phyloP scores from a whole-genome alignment of 2,888 invertebrate species.

The Tipula helvola region DNA sequence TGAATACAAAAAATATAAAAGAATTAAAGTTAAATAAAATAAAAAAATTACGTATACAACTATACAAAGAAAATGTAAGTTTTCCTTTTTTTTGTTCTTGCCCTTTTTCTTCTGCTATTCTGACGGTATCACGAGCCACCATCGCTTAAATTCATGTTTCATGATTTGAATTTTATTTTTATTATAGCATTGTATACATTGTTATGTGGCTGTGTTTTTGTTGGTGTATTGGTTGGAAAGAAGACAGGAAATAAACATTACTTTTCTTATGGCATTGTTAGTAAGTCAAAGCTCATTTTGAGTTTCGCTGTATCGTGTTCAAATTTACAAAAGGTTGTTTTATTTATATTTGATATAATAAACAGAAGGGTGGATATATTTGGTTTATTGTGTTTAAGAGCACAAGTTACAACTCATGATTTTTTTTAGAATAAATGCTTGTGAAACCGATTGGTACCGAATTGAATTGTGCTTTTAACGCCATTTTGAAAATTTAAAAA shows the following conservation, averaged over 20 bases:
- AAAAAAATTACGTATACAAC: neutral
- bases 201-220: neutral
- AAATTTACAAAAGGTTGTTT: neutral
- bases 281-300: neutral
- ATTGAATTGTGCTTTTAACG: too few relatives aligned
- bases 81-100: neutral
- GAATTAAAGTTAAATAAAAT: neutral
- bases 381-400: too few relatives aligned
- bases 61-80: neutral
- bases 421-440: too few relatives aligned
- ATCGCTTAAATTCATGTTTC: neutral
- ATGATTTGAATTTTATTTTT: neutral
- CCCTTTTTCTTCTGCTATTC: neutral
- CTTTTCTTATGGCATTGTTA: neutral
- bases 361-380: too few relatives aligned
- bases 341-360: neutral
- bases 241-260: neutral
- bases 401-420: too few relatives aligned
- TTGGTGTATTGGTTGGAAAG: neutral
- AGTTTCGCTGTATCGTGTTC: neutral
- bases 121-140: neutral
- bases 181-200: neutral
- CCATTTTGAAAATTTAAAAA: too few relatives aligned
- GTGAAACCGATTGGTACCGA: too few relatives aligned
- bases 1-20: neutral